phyloP scores from a whole-genome alignment of 2,888 invertebrate species.

The Amblyjoppa fuscipennis region DNA sequence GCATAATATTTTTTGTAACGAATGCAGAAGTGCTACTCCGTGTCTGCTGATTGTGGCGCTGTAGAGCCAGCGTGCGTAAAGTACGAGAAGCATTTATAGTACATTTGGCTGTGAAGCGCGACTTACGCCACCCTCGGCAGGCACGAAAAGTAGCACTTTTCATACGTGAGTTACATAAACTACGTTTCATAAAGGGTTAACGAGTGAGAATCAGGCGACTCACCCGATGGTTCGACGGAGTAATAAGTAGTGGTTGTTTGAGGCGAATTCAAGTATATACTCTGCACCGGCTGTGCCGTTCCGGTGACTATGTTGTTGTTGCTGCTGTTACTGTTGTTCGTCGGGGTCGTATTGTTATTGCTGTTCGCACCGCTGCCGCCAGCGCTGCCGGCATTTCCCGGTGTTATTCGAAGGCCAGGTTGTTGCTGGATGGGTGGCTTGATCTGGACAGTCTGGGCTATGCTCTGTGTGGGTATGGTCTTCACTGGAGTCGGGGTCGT shows the following conservation, averaged over 20 bases:
- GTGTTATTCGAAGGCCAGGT: constrained; percentile 67
- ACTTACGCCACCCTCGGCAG: too few species aligned
- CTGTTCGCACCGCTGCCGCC: constrained; percentile 54
- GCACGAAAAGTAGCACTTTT: too few species aligned
- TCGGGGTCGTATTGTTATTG: constrained; percentile 55
- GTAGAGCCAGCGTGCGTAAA: too few species aligned
- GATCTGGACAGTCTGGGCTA: constrained; percentile 81
- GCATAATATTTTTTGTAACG: too few species aligned
- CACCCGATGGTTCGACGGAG: constrained; percentile 81
- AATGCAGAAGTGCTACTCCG: too few species aligned
- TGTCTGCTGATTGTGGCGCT: too few species aligned
- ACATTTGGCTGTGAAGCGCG: too few species aligned
- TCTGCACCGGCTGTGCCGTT: constrained; percentile 77
- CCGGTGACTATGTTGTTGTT: constrained; percentile 71
- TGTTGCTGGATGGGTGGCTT: constrained; percentile 75
- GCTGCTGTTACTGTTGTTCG: constrained; percentile 68
- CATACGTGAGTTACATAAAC: too few species aligned
- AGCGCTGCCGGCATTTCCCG: constrained; percentile 63
- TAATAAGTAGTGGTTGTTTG: constrained; percentile 80
- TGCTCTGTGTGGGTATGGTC: constrained; percentile 76
- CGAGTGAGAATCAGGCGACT: constrained; percentile 36
- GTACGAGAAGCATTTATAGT: too few species aligned
- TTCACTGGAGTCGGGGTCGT: constrained; percentile 79
- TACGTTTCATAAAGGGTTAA: too few species aligned
- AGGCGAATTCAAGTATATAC: constrained; percentile 80